A percentile compares a stretch with the other conserved stretches of the same genome.
Conservation (phyloP, 2,113 vertebrate genomes). For the Ornithorhynchus anatinus region DNA sequence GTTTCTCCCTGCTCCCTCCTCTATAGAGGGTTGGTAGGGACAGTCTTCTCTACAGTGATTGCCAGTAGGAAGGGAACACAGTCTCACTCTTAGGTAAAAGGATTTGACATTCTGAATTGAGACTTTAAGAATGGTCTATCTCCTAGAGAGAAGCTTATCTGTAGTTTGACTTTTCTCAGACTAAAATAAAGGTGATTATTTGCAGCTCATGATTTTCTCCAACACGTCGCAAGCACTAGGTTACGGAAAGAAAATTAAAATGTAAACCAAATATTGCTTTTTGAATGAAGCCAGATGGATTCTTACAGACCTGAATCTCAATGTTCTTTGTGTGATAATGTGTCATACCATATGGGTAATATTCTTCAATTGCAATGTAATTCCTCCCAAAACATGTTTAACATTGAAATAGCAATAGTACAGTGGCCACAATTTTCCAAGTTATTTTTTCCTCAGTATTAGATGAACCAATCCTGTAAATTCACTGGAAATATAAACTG, state of each 20-base stretch:
- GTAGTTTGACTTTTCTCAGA: not conserved
- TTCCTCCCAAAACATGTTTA: not conserved
- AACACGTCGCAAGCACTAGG: not conserved
- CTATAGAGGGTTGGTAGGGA: too few species aligned
- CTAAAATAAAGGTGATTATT: not conserved
- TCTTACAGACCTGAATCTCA: not conserved
- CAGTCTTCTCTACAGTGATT: too few species aligned
- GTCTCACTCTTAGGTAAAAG: too few species aligned
- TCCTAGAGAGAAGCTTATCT: too few species aligned
- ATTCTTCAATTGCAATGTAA: not conserved
- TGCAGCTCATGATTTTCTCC: not conserved
- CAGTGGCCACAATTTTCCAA: not conserved
- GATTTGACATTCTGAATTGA: too few species aligned
- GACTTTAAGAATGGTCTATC: too few species aligned
- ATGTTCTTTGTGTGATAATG: not conserved
- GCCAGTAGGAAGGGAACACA: too few species aligned
- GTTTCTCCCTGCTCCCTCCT: too few species aligned
- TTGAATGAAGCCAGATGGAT: not conserved
- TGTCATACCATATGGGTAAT: not conserved
- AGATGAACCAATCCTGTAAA: not conserved
- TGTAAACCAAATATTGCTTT: not conserved
- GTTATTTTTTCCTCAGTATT: not conserved
- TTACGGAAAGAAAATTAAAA: not conserved
- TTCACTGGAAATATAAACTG: not conserved
- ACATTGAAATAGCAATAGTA: not conserved